Base-by-base conservation (phyloP, 2,888 invertebrate species). In the Amorpha juglandis region DNA sequence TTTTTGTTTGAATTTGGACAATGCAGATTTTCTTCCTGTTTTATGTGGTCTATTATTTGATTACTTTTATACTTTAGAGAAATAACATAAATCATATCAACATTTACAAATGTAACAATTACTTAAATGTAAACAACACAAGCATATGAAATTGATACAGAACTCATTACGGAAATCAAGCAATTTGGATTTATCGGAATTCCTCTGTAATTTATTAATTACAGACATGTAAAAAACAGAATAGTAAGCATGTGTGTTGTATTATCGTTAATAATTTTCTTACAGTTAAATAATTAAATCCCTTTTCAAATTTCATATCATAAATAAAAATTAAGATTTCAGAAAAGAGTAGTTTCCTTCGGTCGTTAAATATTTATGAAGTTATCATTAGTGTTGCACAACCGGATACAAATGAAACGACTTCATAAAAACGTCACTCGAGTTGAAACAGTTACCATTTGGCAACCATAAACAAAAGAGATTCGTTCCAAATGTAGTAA, bases 401-500 rank as follows among this genome's bases (percentile, higher is more conserved):
- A 47, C 33, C 8, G 14, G 47, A 58, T 58, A 58, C 48, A 62
- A 62, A 52, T 6, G 42, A 48, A 51, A 42, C 62, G 9, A 51
- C 50, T 62, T 52, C 51, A 45, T 66, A 52, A 51, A 65, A 52
- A 38, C 51, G 51, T 9, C 33, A 52, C 33, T 58, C 12, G 42
- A 21, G 14, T 33, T 45, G 16, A 33, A 63, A 62, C 27, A 45
- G 14, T 66, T 62, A 38, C 67, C n/a, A 62, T 67, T 67, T 67
- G 68, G 64, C 69, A 73, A 67, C 70, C 50, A 69, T 72, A 74
- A 73, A 76, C 73, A 76, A 78, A 78, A 75, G 73, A 71, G 64
- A 69, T 70, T 70, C 69, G 72, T 70, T 83, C 79, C 80, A 80
- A 81, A 86, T 81, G 82, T 84, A 86, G 74, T 74, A 69, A 65